Evolutionary conservation across 1,140 invertebrate species (phyloP), one percentile per base, ranked within the genome.

Genomic region (Drosophila watanabei): DNA sequence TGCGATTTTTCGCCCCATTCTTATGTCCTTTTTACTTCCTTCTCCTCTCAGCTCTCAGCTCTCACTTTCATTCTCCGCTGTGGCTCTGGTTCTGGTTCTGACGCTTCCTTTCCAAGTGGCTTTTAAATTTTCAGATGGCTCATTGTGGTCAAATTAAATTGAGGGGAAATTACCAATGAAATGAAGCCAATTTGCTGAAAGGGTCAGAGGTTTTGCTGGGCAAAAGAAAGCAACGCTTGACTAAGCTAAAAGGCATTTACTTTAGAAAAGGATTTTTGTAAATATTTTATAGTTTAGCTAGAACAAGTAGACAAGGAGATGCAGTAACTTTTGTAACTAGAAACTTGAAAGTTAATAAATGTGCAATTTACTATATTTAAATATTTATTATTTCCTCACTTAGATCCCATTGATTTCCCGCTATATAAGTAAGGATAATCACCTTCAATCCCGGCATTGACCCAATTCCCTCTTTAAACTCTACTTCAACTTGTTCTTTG

Each of bases 81-180:
- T 16, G 24, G 30, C 35, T 37, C 37, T 11, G 61, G 46, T 35
- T 32, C 49, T 52, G 49, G 13, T 24, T 28, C 54, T 24, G 54
- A 39, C 35, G 35, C 54, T 49, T 52, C 37, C 41, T 68, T 56
- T 28, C 24, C 62, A 56, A 75, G 80, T 83, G 80, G 41, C 59
- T 75, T 81, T 82, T 75, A 64, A 75, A 69, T 46, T 79, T 56
- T 64, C 60, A 62, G 61, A 59, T 59, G 75, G 68, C 75, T 68
- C 64, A 79, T 79, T 87, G 83, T 82, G 75, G 45, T 46, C 49
- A 70, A 75, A 85, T 86, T 78, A 78, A 81, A 85, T 85, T 86
- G 73, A 66, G 73, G 68, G 83, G 75, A 87, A 86, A 86, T 86
- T 82, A 59, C 75, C 64, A 86, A 76, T 81, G 69, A 75, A 81